Evolutionary conservation across 1,140 invertebrate species (phyloP).

Genomic region (Zaprionus kolodkinae): DNA sequence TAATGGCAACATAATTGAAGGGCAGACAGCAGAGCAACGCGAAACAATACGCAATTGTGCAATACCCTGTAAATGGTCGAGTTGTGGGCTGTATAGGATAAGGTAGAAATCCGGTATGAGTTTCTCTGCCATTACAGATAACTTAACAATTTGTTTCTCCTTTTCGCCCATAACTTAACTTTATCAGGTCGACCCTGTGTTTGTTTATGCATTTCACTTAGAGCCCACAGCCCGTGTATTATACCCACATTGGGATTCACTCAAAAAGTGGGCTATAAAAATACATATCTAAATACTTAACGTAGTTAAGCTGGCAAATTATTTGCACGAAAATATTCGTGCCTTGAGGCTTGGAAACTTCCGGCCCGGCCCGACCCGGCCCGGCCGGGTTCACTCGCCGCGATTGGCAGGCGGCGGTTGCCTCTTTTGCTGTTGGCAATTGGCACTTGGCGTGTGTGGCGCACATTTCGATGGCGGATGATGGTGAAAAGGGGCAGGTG

Average conservation of each 20-base stretch:
- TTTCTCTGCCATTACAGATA: too few species aligned
- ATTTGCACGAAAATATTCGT: slow-evolving; percentile 82
- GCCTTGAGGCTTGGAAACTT: slow-evolving; percentile 58
- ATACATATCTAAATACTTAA: slow-evolving; percentile 68
- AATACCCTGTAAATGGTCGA: neutral
- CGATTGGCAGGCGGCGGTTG: slow-evolving; percentile 18
- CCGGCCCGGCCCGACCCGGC: slow-evolving; percentile 57
- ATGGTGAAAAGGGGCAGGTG: slow-evolving; percentile 9
- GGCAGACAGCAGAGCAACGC: slow-evolving; percentile 9
- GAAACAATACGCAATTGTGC: slow-evolving; percentile 2
- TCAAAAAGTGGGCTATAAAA: slow-evolving; percentile 56
- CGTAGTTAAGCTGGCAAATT: slow-evolving; percentile 78
- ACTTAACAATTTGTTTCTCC: neutral
- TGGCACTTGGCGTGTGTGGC: slow-evolving; percentile 79
- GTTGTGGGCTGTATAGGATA: neutral
- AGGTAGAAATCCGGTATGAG: neutral
- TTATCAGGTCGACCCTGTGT: neutral
- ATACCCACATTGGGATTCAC: slow-evolving; percentile 41
- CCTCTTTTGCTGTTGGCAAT: slow-evolving; percentile 38
- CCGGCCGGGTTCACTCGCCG: neutral
- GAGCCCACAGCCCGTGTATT: neutral
- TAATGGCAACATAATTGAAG: slow-evolving; percentile 77
- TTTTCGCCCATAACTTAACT: neutral
- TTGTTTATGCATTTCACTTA: slow-evolving; percentile 5
- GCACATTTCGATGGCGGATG: slow-evolving; percentile 54